Percentiles rank a stretch among this genome's conserved stretches.
phyloP scores from a whole-genome alignment of 2,888 invertebrate species.

The Zeuzera pyrina region DNA sequence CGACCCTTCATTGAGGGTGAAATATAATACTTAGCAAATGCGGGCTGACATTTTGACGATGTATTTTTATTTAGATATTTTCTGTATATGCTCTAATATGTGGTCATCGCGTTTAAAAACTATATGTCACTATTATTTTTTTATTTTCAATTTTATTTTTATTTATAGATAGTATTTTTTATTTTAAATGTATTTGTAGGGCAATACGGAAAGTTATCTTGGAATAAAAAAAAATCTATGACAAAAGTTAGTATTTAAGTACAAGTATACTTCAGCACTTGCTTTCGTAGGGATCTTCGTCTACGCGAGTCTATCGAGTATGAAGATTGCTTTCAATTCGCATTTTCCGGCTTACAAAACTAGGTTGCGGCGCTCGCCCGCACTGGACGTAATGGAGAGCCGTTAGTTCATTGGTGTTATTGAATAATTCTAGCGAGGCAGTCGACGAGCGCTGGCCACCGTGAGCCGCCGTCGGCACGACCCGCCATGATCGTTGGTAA shows the following conservation, averaged over 20 bases:
- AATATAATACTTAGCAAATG: slow-evolving; percentile 42
- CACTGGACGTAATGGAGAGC: slow-evolving; percentile 60
- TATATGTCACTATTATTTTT: no score
- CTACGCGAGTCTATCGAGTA: slow-evolving; percentile 45
- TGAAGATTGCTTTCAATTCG: slow-evolving; percentile 68
- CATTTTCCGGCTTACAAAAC: slow-evolving; percentile 67
- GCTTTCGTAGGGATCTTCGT: no score
- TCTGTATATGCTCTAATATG: no score
- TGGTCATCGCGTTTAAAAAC: no score
- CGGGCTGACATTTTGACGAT: slow-evolving; percentile 43
- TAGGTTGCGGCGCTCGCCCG: slow-evolving; percentile 57
- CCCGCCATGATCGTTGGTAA: slow-evolving; percentile 35
- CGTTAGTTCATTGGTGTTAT: slow-evolving; percentile 67
- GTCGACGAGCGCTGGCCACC: slow-evolving; percentile 25
- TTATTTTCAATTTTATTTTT: no score
- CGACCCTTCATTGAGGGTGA: slow-evolving; percentile 24
- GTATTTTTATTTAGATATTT: no score
- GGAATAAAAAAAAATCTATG: no score
- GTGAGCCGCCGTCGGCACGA: slow-evolving; percentile 20
- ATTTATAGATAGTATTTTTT: no score
- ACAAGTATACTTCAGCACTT: no score
- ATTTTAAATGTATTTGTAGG: no score
- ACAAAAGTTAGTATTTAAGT: no score
- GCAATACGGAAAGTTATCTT: no score
- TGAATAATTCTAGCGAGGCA: slow-evolving; percentile 58